Evolutionary conservation across 2,888 invertebrate genomes (phyloP), one percentile per base, ranked within the genome.

Genomic region (Chromoteleia sp.): DNA sequence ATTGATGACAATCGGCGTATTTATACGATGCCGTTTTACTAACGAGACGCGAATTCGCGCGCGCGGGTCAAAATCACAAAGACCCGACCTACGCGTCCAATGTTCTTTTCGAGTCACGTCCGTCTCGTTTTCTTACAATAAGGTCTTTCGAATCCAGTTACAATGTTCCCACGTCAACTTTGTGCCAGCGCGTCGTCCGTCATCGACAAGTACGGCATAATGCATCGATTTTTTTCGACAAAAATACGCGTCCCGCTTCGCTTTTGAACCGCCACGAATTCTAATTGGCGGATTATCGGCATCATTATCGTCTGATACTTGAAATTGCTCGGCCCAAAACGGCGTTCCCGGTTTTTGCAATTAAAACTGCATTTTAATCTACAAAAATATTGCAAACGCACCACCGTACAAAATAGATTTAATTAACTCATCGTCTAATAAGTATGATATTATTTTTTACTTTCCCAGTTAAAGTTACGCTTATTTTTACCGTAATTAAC

Each of bases 21-120:
- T 71, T 50, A 50, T 52, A 52, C 45, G 54, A 6, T 29, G 21
- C 2, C 0, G 50, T 74, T 65, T 56, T 33, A 33, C 30, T 58
- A 74, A 74, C 58, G 39, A 63, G 45, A 25, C 33, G 52, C 41
- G 17, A 65, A 59, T 71, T 71, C 19, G 56, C 39, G 33, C 39
- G 14, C 33, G 25, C 74, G 58, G 33, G 58, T 67, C 59, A 75
- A 75, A 67, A 50, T 65, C 65, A 30, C 45, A 74, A 48, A 65
- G 21, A 43, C 29, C 33, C 52, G 59, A 39, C 45, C 48, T 39
- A 41, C 39, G 30, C 54, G 48, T 48, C 29, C 15, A n/a, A 68
- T 76, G 52, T 76, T 54, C 67, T 61, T 76, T 76, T 68, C 76
- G 76, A 76, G 68, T 76, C 68, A 76, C 76, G 76, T 76, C 36